Evolutionary conservation across 2,113 vertebrate genomes (phyloP), one percentile per base, ranked within the genome.

Genomic region (Ancistrus triradiatus): DNA sequence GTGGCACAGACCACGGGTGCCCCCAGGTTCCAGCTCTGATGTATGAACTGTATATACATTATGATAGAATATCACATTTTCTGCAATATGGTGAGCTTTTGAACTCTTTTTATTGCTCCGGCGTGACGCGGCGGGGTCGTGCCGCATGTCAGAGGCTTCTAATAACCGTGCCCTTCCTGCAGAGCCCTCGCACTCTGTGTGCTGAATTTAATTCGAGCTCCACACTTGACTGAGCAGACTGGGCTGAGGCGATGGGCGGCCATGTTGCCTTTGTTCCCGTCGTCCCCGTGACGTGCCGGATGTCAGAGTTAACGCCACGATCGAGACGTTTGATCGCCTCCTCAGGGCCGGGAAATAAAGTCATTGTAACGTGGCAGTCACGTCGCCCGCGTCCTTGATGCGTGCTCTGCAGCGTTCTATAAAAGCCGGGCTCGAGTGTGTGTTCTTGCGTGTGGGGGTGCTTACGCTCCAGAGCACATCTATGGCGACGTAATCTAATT

Each of bases 401-500:
- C 40, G 52, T 43, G 35, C 42, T 27, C 38, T n/a, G 25, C 27
- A 18, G 58, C 48, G 21, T 55, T 53, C 37, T 28, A 9, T 28
- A 55, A 57, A 22, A 2, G 17, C 37, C 4, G 13, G 48, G 6
- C n/a, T n/a, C n/a, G n/a, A n/a, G 46, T 50, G 47, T 24, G 44
- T 47, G 31, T 17, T 15, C 27, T 37, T 46, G 4, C 1, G 40
- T 46, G 40, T 24, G 62, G 14, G 28, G 19, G 43, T 37, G 42
- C 13, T 24, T 53, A 44, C 21, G 42, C 52, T 51, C 18, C 60
- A 37, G 42, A 70, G 60, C 60, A 63, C 68, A 63, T 63, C 60
- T 49, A 49, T 63, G 52, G 44, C 59, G 52, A 31, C 6, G 13
- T 51, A 63, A 70, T 70, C 59, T 57, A 50, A 70, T 70, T 70